Evolutionary conservation across 2,113 vertebrate species (phyloP).

Genomic region (Antechinus flavipes): DNA sequence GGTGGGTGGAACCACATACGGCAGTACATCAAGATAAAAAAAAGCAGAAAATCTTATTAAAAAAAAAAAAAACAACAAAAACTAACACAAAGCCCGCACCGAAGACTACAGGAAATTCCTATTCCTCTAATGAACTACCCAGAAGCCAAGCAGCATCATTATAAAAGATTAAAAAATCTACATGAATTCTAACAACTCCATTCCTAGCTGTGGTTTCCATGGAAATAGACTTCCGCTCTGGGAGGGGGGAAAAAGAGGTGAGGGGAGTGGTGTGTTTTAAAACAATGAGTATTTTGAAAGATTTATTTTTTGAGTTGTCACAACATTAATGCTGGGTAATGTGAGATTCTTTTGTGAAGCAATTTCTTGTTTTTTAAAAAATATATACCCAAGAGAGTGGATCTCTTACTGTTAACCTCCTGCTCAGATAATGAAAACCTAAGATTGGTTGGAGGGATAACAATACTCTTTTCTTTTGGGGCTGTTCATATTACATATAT

Average conservation of each 20-base stretch:
- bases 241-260: conserved; percentile 62
- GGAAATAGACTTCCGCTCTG: conserved; percentile 87
- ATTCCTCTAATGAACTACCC: conserved; percentile 52
- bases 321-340: conserved; percentile 82
- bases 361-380: conserved; percentile 50
- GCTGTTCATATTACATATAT: background rate
- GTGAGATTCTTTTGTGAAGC: conserved; percentile 66
- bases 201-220: conserved; percentile 86
- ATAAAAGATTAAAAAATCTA: conserved; percentile 75
- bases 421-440: conserved; percentile 47
- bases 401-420: conserved; percentile 54
- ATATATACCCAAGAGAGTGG: conserved; percentile 24
- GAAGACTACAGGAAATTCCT: conserved; percentile 26
- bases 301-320: conserved; percentile 80
- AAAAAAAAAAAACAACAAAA: too few species aligned
- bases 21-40: background rate
- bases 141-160: conserved; percentile 59
- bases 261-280: conserved; percentile 75
- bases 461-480: background rate
- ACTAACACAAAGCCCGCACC: background rate
- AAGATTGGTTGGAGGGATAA: background rate
- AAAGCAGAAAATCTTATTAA: too few species aligned
- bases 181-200: conserved; percentile 79
- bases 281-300: conserved; percentile 87
- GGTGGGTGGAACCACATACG: too few species aligned